Base-by-base conservation (phyloP, 2,888 invertebrate genomes). In the Leucoptera coffeella region DNA sequence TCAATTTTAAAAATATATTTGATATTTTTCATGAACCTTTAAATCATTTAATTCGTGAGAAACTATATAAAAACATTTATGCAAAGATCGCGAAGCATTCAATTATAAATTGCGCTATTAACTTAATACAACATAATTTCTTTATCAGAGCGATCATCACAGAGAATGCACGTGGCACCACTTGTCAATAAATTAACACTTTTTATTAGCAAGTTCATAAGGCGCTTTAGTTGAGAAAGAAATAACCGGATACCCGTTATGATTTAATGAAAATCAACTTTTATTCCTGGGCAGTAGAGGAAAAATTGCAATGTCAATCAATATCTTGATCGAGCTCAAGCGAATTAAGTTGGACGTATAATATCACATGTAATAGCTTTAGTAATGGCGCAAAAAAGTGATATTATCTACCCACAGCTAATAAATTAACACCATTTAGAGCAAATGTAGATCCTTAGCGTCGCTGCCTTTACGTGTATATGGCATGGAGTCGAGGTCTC, bases 361-460 rank as follows among this genome's bases (percentile, higher is more conserved):
- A 69, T 67, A 69, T 62, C 65, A 65, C 60, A 54, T 69, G 69
- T 69, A 69, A 69, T 69, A 64, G 67, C 54, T 61, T 65, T 55
- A 60, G 67, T 69, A 67, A 69, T 65, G 67, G 56, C 49, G 52
- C 57, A 69, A 67, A 57, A 71, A 67, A 62, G 58, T 59, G 65
- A 67, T 69, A 69, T 69, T 69, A 69, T 69, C 69, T 69, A 60
- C 67, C 65, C 67, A 67, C 67, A 59, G 61, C 67, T 58, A 65
- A 69, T 69, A 69, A 69, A 69, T 69, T 69, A 69, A 69, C 69
- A 64, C 67, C 65, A 61, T 67, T 69, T 69, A 69, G 61, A 67
- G 69, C 67, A 64, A 67, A 65, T 64, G 65, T 67, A 67, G 62
- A 64, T 57, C 56, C 58, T 64, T 61, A 62, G 58, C 62, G 62